Conservation (phyloP, 2,888 invertebrate genomes). For the Lithophane socia region DNA sequence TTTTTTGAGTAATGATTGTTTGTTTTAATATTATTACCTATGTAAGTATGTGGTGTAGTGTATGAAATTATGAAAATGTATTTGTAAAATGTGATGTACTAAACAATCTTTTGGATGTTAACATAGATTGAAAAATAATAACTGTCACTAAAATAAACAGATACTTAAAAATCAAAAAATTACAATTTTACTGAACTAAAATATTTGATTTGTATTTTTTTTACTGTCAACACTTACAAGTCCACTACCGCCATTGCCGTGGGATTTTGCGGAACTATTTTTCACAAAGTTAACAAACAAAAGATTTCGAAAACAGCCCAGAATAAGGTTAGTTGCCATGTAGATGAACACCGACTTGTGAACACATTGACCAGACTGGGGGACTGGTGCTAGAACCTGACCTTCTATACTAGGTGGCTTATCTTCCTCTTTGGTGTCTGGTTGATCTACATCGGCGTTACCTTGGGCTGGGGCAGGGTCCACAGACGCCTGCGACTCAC, state of each 20-base stretch:
- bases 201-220: not conserved
- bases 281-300: slow-evolving; percentile 32
- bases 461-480: slow-evolving; percentile 78
- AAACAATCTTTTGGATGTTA: slow-evolving; percentile 10
- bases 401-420: slow-evolving; percentile 72
- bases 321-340: slow-evolving; percentile 84
- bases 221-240: not conserved
- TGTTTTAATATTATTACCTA: not conserved
- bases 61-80: slow-evolving; percentile 19
- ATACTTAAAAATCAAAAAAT: not conserved
- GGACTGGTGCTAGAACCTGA: slow-evolving; percentile 72
- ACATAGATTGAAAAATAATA: slow-evolving; percentile 18
- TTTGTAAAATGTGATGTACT: slow-evolving; percentile 16
- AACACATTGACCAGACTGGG: slow-evolving; percentile 66
- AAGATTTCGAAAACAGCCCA: slow-evolving; percentile 66
- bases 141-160: not conserved
- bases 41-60: not conserved
- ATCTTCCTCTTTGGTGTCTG: slow-evolving; percentile 72
- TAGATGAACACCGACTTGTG: slow-evolving; percentile 81
- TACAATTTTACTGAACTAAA: not conserved
- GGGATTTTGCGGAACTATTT: slow-evolving; percentile 13
- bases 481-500: slow-evolving; percentile 79
- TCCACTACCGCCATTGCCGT: slow-evolving; percentile 26
- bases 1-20: not conserved
- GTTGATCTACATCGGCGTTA: slow-evolving; percentile 87